Evolutionary conservation across 2,888 invertebrate species (phyloP).

Genomic region (Halictus quadricinctus): DNA sequence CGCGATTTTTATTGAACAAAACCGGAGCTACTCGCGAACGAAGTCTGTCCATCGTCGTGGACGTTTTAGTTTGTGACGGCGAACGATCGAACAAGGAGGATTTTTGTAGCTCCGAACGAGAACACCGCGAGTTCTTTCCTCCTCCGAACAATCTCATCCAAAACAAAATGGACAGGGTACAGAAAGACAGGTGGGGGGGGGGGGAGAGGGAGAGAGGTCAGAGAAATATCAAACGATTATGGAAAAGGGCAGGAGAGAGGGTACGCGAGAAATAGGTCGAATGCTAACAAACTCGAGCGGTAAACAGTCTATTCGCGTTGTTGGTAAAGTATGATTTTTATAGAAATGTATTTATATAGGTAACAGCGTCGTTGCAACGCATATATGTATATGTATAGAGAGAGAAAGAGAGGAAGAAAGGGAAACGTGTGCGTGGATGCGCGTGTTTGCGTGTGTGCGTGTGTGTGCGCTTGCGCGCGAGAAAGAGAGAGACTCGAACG

Average conservation of each 20-base stretch:
- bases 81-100: background rate
- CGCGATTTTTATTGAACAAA: background rate
- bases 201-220: background rate
- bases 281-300: conserved; percentile 4
- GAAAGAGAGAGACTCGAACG: conserved; percentile 38
- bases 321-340: conserved; percentile 56
- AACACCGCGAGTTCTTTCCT: background rate
- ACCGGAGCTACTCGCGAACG: background rate
- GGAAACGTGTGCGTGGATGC: background rate
- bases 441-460: background rate
- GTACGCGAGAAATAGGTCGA: conserved; percentile 7
- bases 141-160: background rate
- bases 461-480: background rate
- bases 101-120: background rate
- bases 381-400: conserved; percentile 16
- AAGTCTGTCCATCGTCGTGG: background rate
- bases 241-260: background rate
- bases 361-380: conserved; percentile 52
- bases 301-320: conserved; percentile 41
- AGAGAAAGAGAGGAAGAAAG: background rate
- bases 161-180: background rate
- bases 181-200: background rate
- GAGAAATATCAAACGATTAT: background rate
- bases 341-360: conserved; percentile 57
- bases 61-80: background rate